A percentile compares a stretch with the other conserved stretches of the same genome.
These are phyloP conservation scores for Sylvietta virens DNA, from an alignment of 2,113 vertebrate genomes.

Conservation along the genomic window DNA sequence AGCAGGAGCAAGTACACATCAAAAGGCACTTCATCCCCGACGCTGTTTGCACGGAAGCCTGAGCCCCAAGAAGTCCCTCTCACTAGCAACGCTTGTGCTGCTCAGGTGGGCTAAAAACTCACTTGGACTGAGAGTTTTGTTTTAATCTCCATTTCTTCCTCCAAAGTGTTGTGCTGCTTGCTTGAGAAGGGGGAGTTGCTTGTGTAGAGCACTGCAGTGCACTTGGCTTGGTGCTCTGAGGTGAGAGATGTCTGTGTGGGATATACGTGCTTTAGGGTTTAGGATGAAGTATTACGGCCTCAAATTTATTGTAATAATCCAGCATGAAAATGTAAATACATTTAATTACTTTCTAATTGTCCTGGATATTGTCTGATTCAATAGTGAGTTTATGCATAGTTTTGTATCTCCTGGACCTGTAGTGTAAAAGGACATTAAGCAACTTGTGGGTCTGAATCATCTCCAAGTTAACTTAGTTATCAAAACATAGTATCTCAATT, in stretches of 20 bases:
- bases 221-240: background rate
- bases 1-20: background rate
- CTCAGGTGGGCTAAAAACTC: slow-evolving; percentile 21
- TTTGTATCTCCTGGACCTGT: background rate
- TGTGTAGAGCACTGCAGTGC: background rate
- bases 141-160: background rate
- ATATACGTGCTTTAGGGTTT: background rate
- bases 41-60: background rate
- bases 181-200: background rate
- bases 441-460: background rate
- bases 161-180: background rate
- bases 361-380: background rate
- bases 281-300: background rate
- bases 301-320: background rate
- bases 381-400: background rate
- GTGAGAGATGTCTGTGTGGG: background rate
- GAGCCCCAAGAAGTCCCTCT: background rate
- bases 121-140: background rate
- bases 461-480: slow-evolving; percentile 33
- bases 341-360: background rate
- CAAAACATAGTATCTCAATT: slow-evolving; percentile 43
- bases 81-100: fast-evolving
- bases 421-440: background rate
- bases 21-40: background rate
- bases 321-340: background rate